phyloP scores from a whole-genome alignment of 2,797 vertebrate genomes.

The Aratinga solstitialis region DNA sequence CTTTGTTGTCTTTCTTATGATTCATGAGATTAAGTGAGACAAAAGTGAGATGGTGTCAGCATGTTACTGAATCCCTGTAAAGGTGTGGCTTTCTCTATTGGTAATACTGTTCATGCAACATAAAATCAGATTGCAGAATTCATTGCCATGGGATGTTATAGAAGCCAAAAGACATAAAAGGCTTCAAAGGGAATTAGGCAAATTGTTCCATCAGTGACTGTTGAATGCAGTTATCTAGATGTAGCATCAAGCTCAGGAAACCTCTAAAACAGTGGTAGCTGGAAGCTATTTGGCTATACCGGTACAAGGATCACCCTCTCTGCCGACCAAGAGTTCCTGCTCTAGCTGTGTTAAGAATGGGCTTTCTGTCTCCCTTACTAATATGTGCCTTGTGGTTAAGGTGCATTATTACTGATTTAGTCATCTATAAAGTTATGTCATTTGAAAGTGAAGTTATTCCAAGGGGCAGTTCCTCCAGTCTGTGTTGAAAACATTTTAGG shows the following conservation, averaged over 20 bases:
- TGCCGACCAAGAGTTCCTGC: not conserved
- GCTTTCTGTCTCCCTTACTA: not conserved
- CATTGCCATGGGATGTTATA: not conserved
- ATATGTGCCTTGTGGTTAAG: not conserved
- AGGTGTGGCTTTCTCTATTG: not conserved
- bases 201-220: not conserved
- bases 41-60: conserved; percentile 22
- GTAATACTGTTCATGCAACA: not conserved
- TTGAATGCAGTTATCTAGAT: not conserved
- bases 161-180: not conserved
- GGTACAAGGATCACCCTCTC: not conserved
- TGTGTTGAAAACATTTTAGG: not conserved
- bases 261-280: not conserved
- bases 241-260: not conserved
- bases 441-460: not conserved
- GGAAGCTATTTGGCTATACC: not conserved
- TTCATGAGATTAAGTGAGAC: conserved; percentile 7
- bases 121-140: conserved; percentile 17
- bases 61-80: conserved; percentile 2
- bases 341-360: not conserved
- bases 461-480: not conserved
- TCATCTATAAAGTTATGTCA: not conserved
- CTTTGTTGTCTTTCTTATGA: not conserved
- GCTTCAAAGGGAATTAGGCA: conserved; percentile 9
- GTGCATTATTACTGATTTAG: not conserved